Evolutionary conservation across 2,113 vertebrate species (phyloP).

Genomic region (Synodontis membranacea): DNA sequence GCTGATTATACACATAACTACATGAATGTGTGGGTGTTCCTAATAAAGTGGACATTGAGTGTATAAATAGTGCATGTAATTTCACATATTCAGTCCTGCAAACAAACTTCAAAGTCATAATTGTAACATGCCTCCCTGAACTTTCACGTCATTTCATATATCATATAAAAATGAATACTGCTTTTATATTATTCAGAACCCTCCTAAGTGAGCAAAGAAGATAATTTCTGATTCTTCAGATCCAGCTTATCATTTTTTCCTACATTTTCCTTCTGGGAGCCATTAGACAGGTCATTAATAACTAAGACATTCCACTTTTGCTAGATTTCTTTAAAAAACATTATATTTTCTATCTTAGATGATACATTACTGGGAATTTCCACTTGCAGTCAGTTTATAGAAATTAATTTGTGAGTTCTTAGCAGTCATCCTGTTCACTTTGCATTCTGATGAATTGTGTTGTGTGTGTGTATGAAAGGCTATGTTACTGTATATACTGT

Average conservation of each 20-base stretch:
- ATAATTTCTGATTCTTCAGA: slow-evolving; percentile 21
- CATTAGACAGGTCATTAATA: slow-evolving; percentile 15
- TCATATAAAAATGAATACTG: not conserved
- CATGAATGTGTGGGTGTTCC: not conserved
- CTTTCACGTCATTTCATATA: not conserved
- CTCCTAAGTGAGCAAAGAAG: slow-evolving; percentile 2
- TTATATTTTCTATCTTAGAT: slow-evolving; percentile 8
- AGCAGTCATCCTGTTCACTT: not conserved
- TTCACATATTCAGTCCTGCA: not conserved
- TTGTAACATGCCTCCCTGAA: not conserved
- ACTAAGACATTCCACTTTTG: not conserved
- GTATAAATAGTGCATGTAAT: too few relatives aligned
- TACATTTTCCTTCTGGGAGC: not conserved
- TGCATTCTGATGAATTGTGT: not conserved
- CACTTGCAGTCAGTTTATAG: not conserved
- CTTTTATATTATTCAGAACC: slow-evolving; percentile 4
- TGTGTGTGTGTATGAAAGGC: too few relatives aligned
- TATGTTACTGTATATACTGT: too few relatives aligned
- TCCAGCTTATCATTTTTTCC: slow-evolving; percentile 4
- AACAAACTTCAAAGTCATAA: not conserved
- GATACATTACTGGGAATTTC: not conserved
- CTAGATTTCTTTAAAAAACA: not conserved
- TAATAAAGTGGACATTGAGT: not conserved
- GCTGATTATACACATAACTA: not conserved
- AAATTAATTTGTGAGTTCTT: not conserved